Evolutionary conservation across 2,113 vertebrate genomes (phyloP).

Genomic region (Silurus glanis): DNA sequence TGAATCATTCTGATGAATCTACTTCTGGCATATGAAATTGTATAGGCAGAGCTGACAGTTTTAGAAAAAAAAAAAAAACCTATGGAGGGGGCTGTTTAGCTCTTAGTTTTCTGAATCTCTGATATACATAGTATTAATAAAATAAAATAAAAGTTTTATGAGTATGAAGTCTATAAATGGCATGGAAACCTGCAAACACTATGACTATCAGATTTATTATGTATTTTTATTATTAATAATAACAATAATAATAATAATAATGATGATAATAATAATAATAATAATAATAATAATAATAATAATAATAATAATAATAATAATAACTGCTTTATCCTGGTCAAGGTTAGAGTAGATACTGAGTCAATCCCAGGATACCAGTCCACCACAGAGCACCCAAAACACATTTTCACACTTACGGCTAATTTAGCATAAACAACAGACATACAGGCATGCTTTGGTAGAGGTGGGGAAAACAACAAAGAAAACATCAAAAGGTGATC

Average conservation of each 20-base stretch:
- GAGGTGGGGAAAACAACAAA: background rate
- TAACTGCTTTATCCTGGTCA: background rate
- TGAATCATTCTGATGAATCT: constrained; percentile 27
- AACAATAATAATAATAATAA: too few relatives aligned
- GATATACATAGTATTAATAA: background rate
- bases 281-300: too few relatives aligned
- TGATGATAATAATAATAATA: too few relatives aligned
- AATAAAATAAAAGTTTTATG: too few relatives aligned
- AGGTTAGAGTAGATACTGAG: background rate
- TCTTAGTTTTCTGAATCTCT: background rate
- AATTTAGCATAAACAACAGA: background rate
- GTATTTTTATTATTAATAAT: background rate
- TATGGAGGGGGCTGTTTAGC: background rate
- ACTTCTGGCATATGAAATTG: constrained; percentile 5
- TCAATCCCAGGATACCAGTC: background rate
- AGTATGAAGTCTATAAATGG: background rate
- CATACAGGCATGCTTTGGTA: background rate
- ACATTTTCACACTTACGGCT: background rate
- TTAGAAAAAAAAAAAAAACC: background rate
- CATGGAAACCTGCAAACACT: background rate
- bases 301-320: too few relatives aligned
- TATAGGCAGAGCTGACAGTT: background rate
- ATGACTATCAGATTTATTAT: background rate
- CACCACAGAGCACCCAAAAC: background rate
- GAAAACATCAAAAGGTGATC: background rate